Evolutionary conservation across 2,888 invertebrate species (phyloP), one percentile per base, ranked within the genome.

Genomic region (Aporophyla nigra): DNA sequence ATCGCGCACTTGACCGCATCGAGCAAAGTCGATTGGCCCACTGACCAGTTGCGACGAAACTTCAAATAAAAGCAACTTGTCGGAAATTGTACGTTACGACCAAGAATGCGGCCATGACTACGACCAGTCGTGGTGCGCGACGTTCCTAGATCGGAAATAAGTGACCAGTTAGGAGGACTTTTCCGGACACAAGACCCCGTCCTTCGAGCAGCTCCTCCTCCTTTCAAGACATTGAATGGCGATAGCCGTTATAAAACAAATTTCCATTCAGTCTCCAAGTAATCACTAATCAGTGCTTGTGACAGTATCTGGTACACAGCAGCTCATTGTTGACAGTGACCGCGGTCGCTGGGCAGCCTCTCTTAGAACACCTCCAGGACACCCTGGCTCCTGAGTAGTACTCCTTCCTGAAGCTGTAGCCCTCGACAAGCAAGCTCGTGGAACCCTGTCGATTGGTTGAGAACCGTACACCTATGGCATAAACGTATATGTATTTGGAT

Each of bases 281-380:
- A 7, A 19, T n/a, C n/a, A n/a, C n/a, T n/a, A n/a, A n/a, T 69
- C 46, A 73, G 66, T 88, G 87, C 7, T 43, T 75, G 24, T 87
- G 88, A 14, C 63, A 12, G 16, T 86, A 53, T 66, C 63, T 84
- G 43, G 84, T 85, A 12, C 53, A 9, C 5, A 67, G 24, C 27
- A 88, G 56, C 63, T 76, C 40, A 14, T 74, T 40, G 21, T 78
- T 65, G 19, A 86, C 1, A 2, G 90, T 91, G 43, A 83, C 61
- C 2, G 85, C 88, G 7, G 89, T 89, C n/a, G 88, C 88, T 9
- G 85, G 87, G 33, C 89, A 89, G 19, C 87, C 87, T 43, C 87
- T 74, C 67, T 78, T 87, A 49, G 80, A 78, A 66, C 89, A 91
- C 43, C 91, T 79, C 91, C 91, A 91, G 1, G 90, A 86, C 1